Conservation (phyloP, 2,888 invertebrate species). For the Drosophila phalerata region DNA sequence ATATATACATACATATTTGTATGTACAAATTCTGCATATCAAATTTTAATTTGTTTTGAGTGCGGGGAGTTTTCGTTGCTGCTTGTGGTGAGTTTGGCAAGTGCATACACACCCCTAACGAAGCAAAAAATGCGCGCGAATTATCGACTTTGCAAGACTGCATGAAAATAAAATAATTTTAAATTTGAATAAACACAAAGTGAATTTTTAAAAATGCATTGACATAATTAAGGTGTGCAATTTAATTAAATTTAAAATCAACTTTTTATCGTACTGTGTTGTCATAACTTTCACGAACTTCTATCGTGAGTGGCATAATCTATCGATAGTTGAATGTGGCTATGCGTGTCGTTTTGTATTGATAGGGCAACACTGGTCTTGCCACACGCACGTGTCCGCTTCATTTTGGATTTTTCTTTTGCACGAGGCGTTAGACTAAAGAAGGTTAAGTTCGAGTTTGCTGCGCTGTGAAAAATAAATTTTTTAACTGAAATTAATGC, state of each 20-base stretch:
- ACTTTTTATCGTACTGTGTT: background rate
- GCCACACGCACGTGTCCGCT: conserved; percentile 73
- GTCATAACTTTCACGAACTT: too few species aligned
- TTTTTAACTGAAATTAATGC: conserved; percentile 44
- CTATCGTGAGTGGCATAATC: background rate
- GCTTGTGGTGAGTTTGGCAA: conserved; percentile 39
- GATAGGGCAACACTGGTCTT: conserved; percentile 32
- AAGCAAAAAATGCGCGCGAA: conserved; percentile 42
- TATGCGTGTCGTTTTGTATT: background rate
- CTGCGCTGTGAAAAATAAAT: conserved; percentile 32
- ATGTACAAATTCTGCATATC: conserved; percentile 34
- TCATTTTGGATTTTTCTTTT: conserved; percentile 80
- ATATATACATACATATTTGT: conserved; percentile 30
- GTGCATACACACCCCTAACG: conserved; percentile 40
- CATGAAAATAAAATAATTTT: background rate
- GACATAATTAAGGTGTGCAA: background rate
- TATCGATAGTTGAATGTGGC: conserved; percentile 39
- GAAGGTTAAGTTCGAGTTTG: conserved; percentile 71
- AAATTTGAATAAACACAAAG: too few species aligned
- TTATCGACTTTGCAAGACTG: background rate
- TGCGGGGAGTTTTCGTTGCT: conserved; percentile 51
- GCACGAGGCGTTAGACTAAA: conserved; percentile 62
- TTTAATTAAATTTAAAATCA: background rate
- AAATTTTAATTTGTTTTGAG: conserved; percentile 61
- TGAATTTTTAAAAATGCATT: background rate